Base-by-base conservation (phyloP, 2,113 vertebrate genomes). In the Tiliqua scincoides region DNA sequence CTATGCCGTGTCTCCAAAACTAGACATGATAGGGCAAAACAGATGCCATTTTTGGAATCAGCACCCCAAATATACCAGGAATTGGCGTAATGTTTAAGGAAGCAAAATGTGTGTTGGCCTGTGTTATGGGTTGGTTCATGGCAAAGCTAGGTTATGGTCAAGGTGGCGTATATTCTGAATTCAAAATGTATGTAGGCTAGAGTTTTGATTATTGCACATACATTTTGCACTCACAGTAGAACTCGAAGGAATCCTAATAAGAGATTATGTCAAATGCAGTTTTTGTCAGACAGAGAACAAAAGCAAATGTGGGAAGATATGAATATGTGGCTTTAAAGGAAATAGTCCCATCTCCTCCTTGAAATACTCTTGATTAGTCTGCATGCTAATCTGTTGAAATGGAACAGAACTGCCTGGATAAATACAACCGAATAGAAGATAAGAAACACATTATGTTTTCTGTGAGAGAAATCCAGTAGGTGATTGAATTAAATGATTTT, bases 401-500 rank as follows among this genome's bases (percentile, higher is more conserved):
- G 15, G 79, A 81, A 67, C 37, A 68, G 6, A 40, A 62, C 23
- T 23, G 23, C 5, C 25, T 79, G 32, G 59, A 40, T 79, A 79
- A 79, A 73, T 61, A 54, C 23, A 54, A 83, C 68, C 63, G 37
- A 73, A 43, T 20, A 37, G 35, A 79, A 62, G 57, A 67, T 68
- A 48, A 81, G 63, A 68, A 67, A 48, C 35, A 80, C 40, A 80
- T 80, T 23, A 32, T 61, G 23, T 62, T 65, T 43, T 65, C 35
- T 80, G 11, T 48, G 78, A 52, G 27, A 65, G 27, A 20, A 48
- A 43, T 82, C 40, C 43, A n/a, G 91, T 89, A 84, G 65, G 83
- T 76, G 76, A 80, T 25, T 72, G 32, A 23, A 65, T 82, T 91
- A 92, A 90, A 87, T 92, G 23, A 90, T 94, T 86, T 92, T 91